These are phyloP conservation scores for Gastrophryne carolinensis DNA, from an alignment of 2,797 vertebrate genomes.

Conservation along the genomic window DNA sequence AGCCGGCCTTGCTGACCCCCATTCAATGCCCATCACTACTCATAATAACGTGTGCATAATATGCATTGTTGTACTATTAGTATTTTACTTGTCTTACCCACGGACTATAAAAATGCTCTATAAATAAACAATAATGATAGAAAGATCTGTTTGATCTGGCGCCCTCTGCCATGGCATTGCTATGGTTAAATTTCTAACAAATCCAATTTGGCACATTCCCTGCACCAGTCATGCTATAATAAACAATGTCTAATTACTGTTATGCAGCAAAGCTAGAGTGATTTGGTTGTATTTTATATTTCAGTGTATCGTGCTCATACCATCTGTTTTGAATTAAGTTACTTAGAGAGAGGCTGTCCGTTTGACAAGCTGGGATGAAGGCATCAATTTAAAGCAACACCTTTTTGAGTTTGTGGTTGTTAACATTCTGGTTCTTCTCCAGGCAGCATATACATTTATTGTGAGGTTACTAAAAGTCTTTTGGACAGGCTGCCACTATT, in stretches of 20 bases:
- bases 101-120: too few relatives aligned
- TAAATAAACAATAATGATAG: too few relatives aligned
- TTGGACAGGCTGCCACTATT: too few relatives aligned
- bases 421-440: too few relatives aligned
- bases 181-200: conserved; percentile 14
- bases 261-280: conserved; percentile 20
- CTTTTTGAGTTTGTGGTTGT: too few relatives aligned
- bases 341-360: conserved; percentile 3
- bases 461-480: too few relatives aligned
- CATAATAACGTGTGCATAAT: too few relatives aligned
- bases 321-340: conserved; percentile 41
- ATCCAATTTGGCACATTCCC: conserved; percentile 20
- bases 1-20: too few relatives aligned
- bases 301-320: conserved; percentile 30
- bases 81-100: too few relatives aligned
- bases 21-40: too few relatives aligned
- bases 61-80: too few relatives aligned
- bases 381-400: background rate
- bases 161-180: background rate
- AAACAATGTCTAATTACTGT: conserved; percentile 46
- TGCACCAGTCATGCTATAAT: conserved; percentile 28
- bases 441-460: too few relatives aligned
- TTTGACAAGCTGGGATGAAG: conserved; percentile 33
- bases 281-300: conserved; percentile 40
- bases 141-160: background rate